Evolutionary conservation across 2,888 invertebrate genomes (phyloP).

Genomic region (Dryococelus australis): DNA sequence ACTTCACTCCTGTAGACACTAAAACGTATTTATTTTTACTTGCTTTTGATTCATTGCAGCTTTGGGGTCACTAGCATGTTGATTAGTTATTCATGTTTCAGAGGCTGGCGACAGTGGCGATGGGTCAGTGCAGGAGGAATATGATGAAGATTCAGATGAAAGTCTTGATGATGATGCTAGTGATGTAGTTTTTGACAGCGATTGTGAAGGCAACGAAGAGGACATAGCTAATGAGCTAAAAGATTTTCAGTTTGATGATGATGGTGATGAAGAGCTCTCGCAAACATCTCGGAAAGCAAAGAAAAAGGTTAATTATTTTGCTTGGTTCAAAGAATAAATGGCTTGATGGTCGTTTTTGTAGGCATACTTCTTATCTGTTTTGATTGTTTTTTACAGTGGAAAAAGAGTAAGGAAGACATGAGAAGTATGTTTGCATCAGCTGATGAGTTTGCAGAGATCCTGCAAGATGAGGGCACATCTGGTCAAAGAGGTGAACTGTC

Average conservation of each 20-base stretch:
- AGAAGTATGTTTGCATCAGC: slow-evolving; percentile 78
- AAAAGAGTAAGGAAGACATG: slow-evolving; percentile 46
- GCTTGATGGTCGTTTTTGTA: no score
- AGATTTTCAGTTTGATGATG: background rate
- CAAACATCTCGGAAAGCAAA: slow-evolving; percentile 41
- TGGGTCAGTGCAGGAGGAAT: slow-evolving; percentile 47
- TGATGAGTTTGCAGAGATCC: slow-evolving; percentile 86
- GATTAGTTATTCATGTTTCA: slow-evolving; percentile 27
- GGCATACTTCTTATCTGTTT: no score
- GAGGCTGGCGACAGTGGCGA: slow-evolving; percentile 42
- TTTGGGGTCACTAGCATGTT: background rate
- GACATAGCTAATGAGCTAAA: slow-evolving; percentile 42
- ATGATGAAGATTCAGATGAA: slow-evolving; percentile 44
- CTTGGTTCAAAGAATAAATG: no score
- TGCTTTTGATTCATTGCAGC: no score
- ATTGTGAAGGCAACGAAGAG: slow-evolving; percentile 57
- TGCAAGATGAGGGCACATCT: slow-evolving; percentile 78
- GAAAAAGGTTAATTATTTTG: slow-evolving; percentile 50
- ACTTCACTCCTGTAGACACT: no score
- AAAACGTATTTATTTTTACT: no score
- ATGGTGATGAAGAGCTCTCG: slow-evolving; percentile 42
- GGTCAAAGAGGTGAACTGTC: slow-evolving; percentile 71
- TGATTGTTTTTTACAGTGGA: slow-evolving; percentile 36
- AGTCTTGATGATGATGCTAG: slow-evolving; percentile 56
- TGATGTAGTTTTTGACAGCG: slow-evolving; percentile 55